Evolutionary conservation across 2,888 invertebrate species (phyloP), one percentile per base, ranked within the genome.

Genomic region (Amblyteles armatorius): DNA sequence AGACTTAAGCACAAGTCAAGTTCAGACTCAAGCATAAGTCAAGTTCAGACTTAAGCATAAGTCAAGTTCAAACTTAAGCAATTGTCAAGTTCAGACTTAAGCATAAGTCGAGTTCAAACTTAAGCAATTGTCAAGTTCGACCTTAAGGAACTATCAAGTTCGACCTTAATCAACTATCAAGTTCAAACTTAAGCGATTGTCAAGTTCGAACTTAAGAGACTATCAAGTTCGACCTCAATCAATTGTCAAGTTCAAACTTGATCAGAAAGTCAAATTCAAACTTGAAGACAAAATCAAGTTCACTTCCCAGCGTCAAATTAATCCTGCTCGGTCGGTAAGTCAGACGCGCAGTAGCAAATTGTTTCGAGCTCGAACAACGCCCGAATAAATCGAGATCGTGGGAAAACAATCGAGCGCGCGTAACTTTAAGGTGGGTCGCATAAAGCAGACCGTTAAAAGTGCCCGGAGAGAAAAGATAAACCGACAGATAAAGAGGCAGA

Each of bases 401-500:
- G 60, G 60, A 60, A 60, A 60, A 13, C 29, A 3, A 60, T 60
- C 60, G 29, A 6, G 13, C 26, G 29, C 29, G 29, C 2, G 40
- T 3, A 16, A 16, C 60, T 60, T 33, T 33, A 33, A 60, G 60
- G 60, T 29, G 16, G 60, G 60, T 44, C 44, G 33, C 11, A 60
- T n/a, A 33, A 60, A 29, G 60, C 29, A 4, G 60, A 44, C 29
- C 33, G 52, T n/a, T 48, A 9, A 52, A n/a, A 22, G 36, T 19
- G 44, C 13, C 33, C 33, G 4, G 63, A 50, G 48, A 48, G 48
- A 63, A 76, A 33, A 65, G 68, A 79, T 73, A 67, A 33, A 71
- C 16, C 11, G 72, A 67, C 11, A 48, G 65, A 55, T 36, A 65
- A 33, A 33, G 29, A 60, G 77, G 79, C 63, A 73, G 50, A 36